Conservation (phyloP, 2,888 invertebrate genomes). For the Nebria brevicollis region DNA sequence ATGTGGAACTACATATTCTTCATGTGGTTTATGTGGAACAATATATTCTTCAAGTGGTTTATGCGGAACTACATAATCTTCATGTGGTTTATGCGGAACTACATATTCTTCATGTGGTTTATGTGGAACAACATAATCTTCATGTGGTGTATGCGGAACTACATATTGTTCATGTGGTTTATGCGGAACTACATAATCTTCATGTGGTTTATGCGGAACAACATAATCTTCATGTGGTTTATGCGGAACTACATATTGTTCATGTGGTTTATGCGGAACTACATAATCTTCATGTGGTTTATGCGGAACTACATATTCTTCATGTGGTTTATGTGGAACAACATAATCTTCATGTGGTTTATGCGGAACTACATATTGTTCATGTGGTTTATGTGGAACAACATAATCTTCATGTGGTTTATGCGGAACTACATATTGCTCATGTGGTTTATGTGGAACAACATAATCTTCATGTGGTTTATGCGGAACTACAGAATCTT, state of each 20-base stretch:
- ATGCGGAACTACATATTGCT: neutral
- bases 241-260: neutral
- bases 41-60: neutral
- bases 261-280: neutral
- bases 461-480: neutral
- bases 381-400: neutral
- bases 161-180: too few species aligned
- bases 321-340: neutral
- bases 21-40: neutral
- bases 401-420: neutral
- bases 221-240: too few species aligned
- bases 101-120: too few species aligned
- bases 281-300: neutral
- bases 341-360: constrained; percentile 3
- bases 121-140: neutral
- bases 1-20: neutral
- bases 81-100: neutral
- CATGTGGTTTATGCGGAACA: neutral
- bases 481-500: neutral
- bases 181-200: neutral
- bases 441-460: neutral
- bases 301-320: neutral
- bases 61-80: neutral
- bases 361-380: neutral
- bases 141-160: neutral